Base-by-base conservation (phyloP, 1,140 invertebrate species). In the Platyura marginata region DNA sequence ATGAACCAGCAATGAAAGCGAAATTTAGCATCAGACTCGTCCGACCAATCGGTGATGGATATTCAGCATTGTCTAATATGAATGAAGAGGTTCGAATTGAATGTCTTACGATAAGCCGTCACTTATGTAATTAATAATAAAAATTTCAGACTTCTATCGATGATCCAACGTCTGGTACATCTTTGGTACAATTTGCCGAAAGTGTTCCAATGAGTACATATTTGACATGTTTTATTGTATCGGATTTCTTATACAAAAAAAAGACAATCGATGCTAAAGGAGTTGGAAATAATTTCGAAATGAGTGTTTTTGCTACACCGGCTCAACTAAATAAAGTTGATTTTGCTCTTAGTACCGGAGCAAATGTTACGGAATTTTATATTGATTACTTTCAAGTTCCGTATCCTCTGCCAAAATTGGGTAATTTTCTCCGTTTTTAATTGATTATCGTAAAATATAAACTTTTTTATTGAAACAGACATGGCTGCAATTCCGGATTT, bases 401-500 rank as follows among this genome's bases (percentile, higher is more conserved):
- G 22, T 96, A 91, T 66, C 87, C 89, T 9, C 61, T 93, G 21
- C 82, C 84, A 19, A 91, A 91, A 69, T 59, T 89, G 52, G 84
- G 37, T 46, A 9, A 35, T 45, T 48, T 50, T n/a, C n/a, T n/a
- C n/a, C n/a, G n/a, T n/a, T n/a, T n/a, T n/a, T n/a, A n/a, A n/a
- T n/a, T n/a, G n/a, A n/a, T n/a, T n/a, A n/a, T n/a, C n/a, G n/a
- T n/a, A n/a, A n/a, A 49, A 36, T 9, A 36, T n/a, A 9, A 36
- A 36, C 50, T 54, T 52, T 64, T 68, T 3, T n/a, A n/a, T n/a
- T n/a, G n/a, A n/a, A n/a, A n/a, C 58, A 87, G 87, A 94, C 66
- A 76, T 94, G 74, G 83, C 86, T 45, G 88, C 85, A 11, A 87
- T 95, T 48, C 91, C 91, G 4, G 90, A 96, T 64, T 96, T 95